Evolutionary conservation across 2,888 invertebrate species (phyloP), one percentile per base, ranked within the genome.

Genomic region (Rhyacophila evoluta): DNA sequence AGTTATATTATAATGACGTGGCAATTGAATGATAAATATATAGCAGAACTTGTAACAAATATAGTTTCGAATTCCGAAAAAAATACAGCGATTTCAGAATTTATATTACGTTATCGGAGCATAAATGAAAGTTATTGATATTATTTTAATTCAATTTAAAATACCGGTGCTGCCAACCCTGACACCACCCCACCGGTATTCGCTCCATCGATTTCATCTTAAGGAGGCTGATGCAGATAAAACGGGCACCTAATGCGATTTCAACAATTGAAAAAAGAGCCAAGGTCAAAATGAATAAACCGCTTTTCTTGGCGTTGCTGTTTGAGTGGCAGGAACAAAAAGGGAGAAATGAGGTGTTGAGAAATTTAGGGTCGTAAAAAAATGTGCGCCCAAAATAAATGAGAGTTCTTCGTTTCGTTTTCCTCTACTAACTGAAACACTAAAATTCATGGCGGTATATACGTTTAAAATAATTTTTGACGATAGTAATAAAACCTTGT

Each of bases 131-230:
- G n/a, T n/a, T n/a, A n/a, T n/a, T n/a, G n/a, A n/a, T n/a, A n/a
- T n/a, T n/a, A n/a, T n/a, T n/a, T n/a, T n/a, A n/a, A n/a, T n/a
- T n/a, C n/a, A n/a, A 10, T 39, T 12, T 39, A 1, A 1, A 1
- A 12, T 15, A 39, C 25, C 25, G 29, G 15, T 28, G 1, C 3
- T 0, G 29, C 8, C 29, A 29, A 1, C 69, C 69, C 69, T 33
- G 69, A 3, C 12, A 1, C 1, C 69, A 69, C 27, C 69, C 29
- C 69, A 5, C 69, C 69, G 33, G 29, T 33, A 28, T 69, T 33
- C 28, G 69, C 69, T 69, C 69, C 69, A 69, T 69, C 69, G 69
- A 69, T 69, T 69, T 69, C 28, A 69, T 29, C 69, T 69, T 69
- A 6, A 69, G 69, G n/a, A 33, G 33, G 55, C 55, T 55, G 69